Evolutionary conservation across 2,113 vertebrate genomes (phyloP).

Genomic region (Phalacrocorax aristotelis): DNA sequence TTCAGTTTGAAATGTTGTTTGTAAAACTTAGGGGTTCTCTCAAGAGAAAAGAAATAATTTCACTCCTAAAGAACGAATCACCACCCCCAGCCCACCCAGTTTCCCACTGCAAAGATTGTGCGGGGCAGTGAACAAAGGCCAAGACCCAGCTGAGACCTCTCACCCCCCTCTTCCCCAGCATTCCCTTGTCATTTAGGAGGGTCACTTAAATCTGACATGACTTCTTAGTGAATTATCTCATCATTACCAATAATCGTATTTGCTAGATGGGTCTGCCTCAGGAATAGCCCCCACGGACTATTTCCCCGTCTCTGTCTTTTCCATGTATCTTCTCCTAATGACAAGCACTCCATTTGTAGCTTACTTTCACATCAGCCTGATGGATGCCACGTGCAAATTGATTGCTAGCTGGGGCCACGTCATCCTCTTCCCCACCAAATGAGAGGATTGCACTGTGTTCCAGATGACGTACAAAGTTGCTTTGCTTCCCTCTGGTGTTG

Average conservation of each 20-base stretch:
- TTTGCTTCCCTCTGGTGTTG: not conserved
- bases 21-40: not conserved
- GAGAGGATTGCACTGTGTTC: not conserved
- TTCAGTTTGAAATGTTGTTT: not conserved
- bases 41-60: not conserved
- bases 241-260: conserved; percentile 40
- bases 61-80: accelerated
- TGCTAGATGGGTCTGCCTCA: conserved; percentile 18
- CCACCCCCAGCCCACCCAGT: not conserved
- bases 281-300: conserved; percentile 35
- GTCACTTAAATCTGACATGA: conserved; percentile 7
- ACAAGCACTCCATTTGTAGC: conserved; percentile 33
- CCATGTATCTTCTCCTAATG: conserved; percentile 34
- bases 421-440: not conserved
- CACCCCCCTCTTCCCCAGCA: not conserved
- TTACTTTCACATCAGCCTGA: conserved; percentile 14
- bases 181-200: not conserved
- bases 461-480: not conserved
- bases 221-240: conserved; percentile 60
- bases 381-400: conserved; percentile 13
- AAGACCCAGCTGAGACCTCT: not conserved
- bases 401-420: conserved; percentile 11
- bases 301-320: not conserved
- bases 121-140: not conserved
- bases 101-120: not conserved